A percentile compares a stretch with the other conserved stretches of the same genome.
phyloP scores from a whole-genome alignment of 2,797 vertebrate species.

The Hemibagrus guttatus region DNA sequence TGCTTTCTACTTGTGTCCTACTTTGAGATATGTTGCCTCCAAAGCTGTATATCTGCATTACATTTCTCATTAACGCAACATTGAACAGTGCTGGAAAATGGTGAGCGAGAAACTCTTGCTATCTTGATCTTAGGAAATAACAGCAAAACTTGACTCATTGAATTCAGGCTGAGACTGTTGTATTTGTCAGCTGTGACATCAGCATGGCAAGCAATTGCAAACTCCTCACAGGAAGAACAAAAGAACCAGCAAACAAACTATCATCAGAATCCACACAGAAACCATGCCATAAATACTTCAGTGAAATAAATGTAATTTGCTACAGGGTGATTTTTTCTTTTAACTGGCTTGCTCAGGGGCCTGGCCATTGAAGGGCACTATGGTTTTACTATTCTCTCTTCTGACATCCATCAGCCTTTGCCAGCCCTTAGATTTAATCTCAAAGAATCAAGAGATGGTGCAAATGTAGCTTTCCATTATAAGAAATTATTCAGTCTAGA shows the following conservation, averaged over 20 bases:
- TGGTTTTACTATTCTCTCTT: background rate
- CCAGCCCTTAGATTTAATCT: background rate
- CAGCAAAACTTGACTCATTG: background rate
- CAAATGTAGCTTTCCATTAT: slow-evolving; percentile 27
- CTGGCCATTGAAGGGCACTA: background rate
- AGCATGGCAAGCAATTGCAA: background rate
- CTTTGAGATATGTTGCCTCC: background rate
- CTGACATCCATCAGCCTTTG: background rate
- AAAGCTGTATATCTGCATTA: background rate
- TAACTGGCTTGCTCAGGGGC: background rate
- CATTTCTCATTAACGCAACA: background rate
- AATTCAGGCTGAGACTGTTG: background rate
- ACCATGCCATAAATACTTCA: background rate
- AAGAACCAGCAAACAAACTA: background rate
- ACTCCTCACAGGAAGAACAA: background rate
- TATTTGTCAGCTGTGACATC: background rate
- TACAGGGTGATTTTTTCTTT: background rate
- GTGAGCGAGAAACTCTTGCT: background rate
- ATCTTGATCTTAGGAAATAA: background rate
- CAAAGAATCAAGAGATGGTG: background rate
- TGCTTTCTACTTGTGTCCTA: background rate
- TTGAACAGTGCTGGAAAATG: background rate
- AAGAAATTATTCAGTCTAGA: slow-evolving; percentile 58
- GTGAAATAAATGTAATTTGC: background rate
- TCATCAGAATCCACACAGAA: background rate